Percentiles rank a stretch among this genome's conserved stretches.
These are phyloP conservation scores for Panthera tigris DNA, from an alignment of 2,113 vertebrate species.

Conservation along the genomic window DNA sequence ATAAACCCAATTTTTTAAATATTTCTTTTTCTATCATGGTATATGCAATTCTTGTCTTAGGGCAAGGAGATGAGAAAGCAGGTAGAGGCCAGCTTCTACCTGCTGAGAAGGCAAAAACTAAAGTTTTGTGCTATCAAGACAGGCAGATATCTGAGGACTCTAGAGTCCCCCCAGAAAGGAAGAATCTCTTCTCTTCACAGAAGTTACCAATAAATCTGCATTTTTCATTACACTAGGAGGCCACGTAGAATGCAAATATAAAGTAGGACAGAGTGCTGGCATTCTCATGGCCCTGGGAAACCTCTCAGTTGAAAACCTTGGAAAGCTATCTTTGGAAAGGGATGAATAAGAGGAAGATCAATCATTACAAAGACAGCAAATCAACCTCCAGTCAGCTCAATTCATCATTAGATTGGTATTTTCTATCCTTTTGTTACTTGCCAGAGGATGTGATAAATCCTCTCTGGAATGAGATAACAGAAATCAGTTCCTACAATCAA, in stretches of 20 bases:
- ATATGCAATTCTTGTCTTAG: background rate
- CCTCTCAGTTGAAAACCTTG: background rate
- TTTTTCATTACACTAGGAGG: background rate
- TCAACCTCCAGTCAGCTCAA: background rate
- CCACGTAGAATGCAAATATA: background rate
- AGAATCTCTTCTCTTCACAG: background rate
- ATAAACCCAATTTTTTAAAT: background rate
- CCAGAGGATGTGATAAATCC: background rate
- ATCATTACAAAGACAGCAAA: background rate
- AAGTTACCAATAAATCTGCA: background rate
- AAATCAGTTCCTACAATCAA: background rate
- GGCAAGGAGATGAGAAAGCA: background rate
- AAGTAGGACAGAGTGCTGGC: background rate
- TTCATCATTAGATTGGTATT: background rate
- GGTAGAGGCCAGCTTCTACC: background rate
- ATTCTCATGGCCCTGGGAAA: background rate
- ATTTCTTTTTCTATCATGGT: background rate
- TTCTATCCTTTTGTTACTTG: background rate
- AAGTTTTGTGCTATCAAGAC: background rate
- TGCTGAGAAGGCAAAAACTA: background rate
- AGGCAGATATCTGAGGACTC: background rate
- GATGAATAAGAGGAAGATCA: background rate
- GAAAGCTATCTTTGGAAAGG: background rate
- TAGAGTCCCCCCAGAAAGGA: background rate
- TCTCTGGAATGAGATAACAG: background rate